These are phyloP conservation scores for Leptopilina myrica DNA, from an alignment of 2,888 invertebrate species.

Conservation along the genomic window DNA sequence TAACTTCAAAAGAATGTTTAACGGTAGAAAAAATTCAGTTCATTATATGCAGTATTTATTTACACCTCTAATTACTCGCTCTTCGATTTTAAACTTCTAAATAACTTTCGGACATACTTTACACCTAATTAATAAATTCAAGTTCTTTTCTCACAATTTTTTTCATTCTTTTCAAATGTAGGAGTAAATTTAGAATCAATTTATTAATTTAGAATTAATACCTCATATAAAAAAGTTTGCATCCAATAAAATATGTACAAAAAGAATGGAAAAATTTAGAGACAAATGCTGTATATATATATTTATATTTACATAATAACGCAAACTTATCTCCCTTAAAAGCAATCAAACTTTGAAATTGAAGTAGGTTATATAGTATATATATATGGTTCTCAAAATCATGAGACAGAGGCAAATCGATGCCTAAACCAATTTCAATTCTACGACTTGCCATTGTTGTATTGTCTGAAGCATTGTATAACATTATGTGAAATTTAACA, in stretches of 20 bases:
- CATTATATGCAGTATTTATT: slow-evolving; percentile 7
- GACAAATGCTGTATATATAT: no score
- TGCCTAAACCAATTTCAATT: slow-evolving; percentile 28
- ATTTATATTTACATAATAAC: neutral
- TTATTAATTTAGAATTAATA: no score
- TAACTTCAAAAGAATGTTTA: neutral
- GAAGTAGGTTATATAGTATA: slow-evolving; percentile 1
- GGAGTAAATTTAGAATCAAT: no score
- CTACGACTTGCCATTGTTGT: neutral
- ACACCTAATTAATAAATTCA: neutral
- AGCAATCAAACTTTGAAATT: slow-evolving; percentile 33
- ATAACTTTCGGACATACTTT: neutral
- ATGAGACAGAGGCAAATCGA: neutral
- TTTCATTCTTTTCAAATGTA: no score
- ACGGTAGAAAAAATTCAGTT: slow-evolving; percentile 11
- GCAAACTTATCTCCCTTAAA: neutral
- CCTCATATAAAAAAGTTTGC: no score
- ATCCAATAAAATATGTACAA: no score
- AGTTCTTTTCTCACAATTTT: no score
- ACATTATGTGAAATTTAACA: neutral
- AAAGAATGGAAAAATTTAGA: no score
- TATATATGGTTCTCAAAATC: neutral
- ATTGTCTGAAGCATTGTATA: neutral
- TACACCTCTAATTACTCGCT: neutral
- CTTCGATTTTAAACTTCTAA: neutral